phyloP scores from a whole-genome alignment of 2,113 vertebrate species.

The Smithornis capensis region DNA sequence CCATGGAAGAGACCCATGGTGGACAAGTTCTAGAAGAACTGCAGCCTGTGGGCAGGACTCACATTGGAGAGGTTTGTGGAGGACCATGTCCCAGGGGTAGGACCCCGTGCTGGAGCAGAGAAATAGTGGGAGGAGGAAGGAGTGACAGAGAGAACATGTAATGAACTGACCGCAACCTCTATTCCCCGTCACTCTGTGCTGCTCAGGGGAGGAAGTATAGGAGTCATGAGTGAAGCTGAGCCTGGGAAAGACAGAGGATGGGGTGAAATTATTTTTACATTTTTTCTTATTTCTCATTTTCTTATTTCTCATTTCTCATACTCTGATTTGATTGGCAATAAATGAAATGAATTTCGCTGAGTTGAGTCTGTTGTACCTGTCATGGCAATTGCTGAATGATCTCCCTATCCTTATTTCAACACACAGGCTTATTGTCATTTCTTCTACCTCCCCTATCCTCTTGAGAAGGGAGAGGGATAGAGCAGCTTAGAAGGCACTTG shows the following conservation, averaged over 20 bases:
- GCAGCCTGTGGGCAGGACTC: not conserved
- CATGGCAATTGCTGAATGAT: not conserved
- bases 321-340: not conserved
- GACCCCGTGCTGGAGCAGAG: not conserved
- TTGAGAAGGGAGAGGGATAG: not conserved
- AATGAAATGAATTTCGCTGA: not conserved
- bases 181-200: not conserved
- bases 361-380: not conserved
- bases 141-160: not conserved
- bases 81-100: fast-evolving
- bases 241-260: not conserved
- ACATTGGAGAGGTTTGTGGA: not conserved
- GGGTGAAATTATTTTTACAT: not conserved
- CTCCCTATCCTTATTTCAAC: not conserved
- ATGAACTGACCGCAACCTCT: not conserved
- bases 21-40: not conserved
- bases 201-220: not conserved
- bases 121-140: not conserved
- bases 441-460: not conserved
- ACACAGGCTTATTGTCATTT: not conserved
- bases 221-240: not conserved
- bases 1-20: not conserved
- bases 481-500: not conserved
- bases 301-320: not conserved
- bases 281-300: not conserved